Percentiles rank a stretch among this genome's conserved stretches.
These are phyloP conservation scores for Enteromius paludinosus DNA, from an alignment of 2,797 vertebrate genomes.

Conservation along the genomic window DNA sequence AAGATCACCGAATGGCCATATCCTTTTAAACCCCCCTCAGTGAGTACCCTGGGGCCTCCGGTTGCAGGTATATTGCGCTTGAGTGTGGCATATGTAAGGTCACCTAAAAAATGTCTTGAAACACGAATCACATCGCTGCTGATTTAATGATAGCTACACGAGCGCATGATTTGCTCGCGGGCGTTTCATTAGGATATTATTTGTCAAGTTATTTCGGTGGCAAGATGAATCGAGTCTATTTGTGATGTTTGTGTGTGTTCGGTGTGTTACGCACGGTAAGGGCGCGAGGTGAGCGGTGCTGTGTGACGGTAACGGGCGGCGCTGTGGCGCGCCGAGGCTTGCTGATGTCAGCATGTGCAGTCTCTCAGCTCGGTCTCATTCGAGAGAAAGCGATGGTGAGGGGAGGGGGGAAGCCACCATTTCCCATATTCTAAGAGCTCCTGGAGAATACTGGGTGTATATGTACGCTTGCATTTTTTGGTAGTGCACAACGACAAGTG, in stretches of 20 bases:
- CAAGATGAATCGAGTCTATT: background rate
- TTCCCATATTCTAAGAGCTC: constrained; percentile 46
- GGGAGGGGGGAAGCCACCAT: constrained; percentile 49
- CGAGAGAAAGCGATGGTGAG: constrained; percentile 46
- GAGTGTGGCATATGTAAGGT: constrained; percentile 39
- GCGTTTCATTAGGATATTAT: background rate
- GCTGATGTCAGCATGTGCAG: constrained; percentile 84
- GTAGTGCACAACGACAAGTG: background rate
- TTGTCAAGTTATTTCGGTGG: constrained; percentile 11
- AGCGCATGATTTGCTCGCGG: background rate
- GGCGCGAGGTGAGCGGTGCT: constrained; percentile 47
- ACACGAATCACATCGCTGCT: background rate
- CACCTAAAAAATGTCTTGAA: constrained; percentile 20
- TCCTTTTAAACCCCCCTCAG: constrained; percentile 77
- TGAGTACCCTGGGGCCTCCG: constrained; percentile 24
- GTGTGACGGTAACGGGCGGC: constrained; percentile 42
- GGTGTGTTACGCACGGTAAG: constrained; percentile 29
- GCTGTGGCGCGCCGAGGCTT: constrained; percentile 70
- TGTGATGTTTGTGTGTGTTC: constrained; percentile 25
- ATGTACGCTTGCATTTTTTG: constrained; percentile 21
- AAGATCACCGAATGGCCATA: constrained; percentile 99
- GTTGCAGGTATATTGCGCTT: constrained; percentile 44
- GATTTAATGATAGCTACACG: constrained; percentile 18
- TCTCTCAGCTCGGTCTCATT: constrained; percentile 60
- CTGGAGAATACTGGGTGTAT: constrained; percentile 16